phyloP scores from a whole-genome alignment of 2,113 vertebrate species.

The Cepphus grylle region DNA sequence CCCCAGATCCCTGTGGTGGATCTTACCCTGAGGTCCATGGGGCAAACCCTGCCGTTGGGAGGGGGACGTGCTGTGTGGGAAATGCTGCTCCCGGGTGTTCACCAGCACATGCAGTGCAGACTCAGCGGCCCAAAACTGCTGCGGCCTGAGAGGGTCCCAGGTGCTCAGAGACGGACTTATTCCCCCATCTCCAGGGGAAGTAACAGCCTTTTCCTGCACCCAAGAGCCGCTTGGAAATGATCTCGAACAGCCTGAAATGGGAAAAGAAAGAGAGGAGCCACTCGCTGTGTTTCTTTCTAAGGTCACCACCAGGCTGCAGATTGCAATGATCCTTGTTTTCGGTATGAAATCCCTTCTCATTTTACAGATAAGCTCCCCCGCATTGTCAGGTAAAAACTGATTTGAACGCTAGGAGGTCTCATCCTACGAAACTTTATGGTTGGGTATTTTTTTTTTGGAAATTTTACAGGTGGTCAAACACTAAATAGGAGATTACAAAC shows the following conservation, averaged over 20 bases:
- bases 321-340: neutral
- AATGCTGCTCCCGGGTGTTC: fast-evolving
- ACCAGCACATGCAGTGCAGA: neutral
- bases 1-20: neutral
- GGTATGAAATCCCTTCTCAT: neutral
- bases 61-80: neutral
- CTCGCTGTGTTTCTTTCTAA: neutral
- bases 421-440: neutral
- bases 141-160: neutral
- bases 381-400: neutral
- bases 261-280: neutral
- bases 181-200: neutral
- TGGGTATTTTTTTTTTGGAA: neutral
- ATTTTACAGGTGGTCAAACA: neutral
- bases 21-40: neutral
- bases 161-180: neutral
- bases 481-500: neutral
- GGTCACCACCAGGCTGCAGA: neutral
- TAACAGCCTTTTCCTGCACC: neutral
- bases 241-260: neutral
- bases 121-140: neutral
- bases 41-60: neutral
- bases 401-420: neutral
- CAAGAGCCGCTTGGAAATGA: neutral
- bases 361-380: neutral